phyloP scores from a whole-genome alignment of 2,113 vertebrate species.

The Nanorana parkeri region DNA sequence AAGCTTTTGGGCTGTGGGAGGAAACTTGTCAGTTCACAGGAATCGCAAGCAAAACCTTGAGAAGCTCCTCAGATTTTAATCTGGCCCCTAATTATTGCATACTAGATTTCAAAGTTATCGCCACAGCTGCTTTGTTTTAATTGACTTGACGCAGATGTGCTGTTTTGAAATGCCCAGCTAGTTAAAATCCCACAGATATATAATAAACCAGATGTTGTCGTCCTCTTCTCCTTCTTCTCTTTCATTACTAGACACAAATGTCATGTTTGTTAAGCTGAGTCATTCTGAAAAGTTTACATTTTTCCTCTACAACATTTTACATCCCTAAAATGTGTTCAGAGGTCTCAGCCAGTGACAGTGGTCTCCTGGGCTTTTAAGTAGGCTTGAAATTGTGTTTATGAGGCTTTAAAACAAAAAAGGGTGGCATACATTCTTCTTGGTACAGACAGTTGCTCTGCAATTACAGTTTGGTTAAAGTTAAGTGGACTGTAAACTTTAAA shows the following conservation, averaged over 20 bases:
- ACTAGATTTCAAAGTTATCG: too few species aligned
- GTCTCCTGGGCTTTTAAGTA: not conserved
- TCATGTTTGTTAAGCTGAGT: not conserved
- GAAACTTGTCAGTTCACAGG: too few species aligned
- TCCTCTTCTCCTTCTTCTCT: not conserved
- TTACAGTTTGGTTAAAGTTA: not conserved
- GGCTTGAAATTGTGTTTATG: not conserved
- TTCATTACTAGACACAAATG: not conserved
- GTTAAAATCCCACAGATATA: not conserved
- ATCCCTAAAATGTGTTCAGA: not conserved
- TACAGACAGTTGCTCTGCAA: not conserved
- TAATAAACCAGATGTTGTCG: constrained; percentile 17
- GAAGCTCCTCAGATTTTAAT: too few species aligned
- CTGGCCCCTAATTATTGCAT: too few species aligned
- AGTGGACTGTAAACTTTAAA: not conserved
- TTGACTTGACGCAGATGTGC: not conserved
- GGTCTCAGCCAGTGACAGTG: not conserved
- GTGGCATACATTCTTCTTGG: not conserved
- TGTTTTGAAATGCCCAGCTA: not conserved
- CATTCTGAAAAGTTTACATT: not conserved
- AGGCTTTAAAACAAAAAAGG: not conserved
- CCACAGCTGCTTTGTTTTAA: constrained; percentile 1
- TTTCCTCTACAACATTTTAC: not conserved
- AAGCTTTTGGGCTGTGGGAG: too few species aligned
- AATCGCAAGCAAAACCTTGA: too few species aligned